Evolutionary conservation across 2,888 invertebrate species (phyloP).

Genomic region (Torymus tubicola): DNA sequence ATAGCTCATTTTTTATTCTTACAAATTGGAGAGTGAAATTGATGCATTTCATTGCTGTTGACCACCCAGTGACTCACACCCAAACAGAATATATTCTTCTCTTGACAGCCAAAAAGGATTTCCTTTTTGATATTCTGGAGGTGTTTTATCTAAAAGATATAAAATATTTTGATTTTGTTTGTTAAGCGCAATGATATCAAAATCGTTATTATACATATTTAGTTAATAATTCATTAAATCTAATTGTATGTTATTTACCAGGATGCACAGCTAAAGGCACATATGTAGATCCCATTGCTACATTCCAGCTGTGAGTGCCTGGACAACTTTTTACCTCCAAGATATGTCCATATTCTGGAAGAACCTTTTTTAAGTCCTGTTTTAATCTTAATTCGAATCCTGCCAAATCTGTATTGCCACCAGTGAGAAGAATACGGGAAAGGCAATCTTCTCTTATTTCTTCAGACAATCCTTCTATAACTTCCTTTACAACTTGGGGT

Average conservation of each 20-base stretch:
- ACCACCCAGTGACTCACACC: constrained; percentile 72
- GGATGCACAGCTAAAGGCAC: constrained; percentile 74
- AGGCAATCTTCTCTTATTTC: constrained; percentile 73
- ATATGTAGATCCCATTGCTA: constrained; percentile 75
- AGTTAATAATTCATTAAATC: no score
- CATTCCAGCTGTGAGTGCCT: constrained; percentile 75
- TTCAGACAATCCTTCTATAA: constrained; percentile 71
- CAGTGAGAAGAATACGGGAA: constrained; percentile 75
- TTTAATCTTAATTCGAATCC: constrained; percentile 74
- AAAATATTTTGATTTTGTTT: no score
- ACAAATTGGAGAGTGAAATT: constrained; percentile 8
- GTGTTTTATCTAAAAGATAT: constrained; percentile 70
- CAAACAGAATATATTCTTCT: constrained; percentile 75
- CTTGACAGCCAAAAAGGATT: constrained; percentile 76
- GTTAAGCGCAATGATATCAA: no score
- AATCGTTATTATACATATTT: no score
- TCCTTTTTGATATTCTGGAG: constrained; percentile 73
- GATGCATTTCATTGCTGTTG: constrained; percentile 50
- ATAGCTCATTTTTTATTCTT: constrained; percentile 22
- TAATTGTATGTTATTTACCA: constrained; percentile 62
- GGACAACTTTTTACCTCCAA: constrained; percentile 73
- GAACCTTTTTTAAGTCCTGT: constrained; percentile 72
- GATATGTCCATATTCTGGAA: constrained; percentile 73
- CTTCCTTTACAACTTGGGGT: constrained; percentile 74
- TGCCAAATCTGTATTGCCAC: constrained; percentile 75